Evolutionary conservation across 2,113 vertebrate species (phyloP).

Genomic region (Sylvietta virens): DNA sequence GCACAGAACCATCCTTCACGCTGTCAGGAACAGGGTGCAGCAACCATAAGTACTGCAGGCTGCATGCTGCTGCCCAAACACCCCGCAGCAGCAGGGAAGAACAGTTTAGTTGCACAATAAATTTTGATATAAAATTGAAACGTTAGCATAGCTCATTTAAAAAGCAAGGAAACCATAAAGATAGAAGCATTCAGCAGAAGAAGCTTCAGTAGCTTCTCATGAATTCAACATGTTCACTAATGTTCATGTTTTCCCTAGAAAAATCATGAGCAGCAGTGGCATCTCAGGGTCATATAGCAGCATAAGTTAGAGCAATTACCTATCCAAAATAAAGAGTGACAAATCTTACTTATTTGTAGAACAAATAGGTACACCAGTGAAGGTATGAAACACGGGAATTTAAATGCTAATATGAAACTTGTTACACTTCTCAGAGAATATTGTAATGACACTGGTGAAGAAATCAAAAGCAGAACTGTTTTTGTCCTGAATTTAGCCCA

Average conservation of each 20-base stretch:
- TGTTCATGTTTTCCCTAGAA: not conserved
- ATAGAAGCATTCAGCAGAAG: not conserved
- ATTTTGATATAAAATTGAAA: not conserved
- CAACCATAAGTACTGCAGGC: not conserved
- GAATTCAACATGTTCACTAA: fast-evolving
- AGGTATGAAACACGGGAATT: not conserved
- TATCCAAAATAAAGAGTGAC: not conserved
- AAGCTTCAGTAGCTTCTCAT: not conserved
- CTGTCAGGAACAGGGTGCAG: not conserved
- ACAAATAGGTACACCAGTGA: not conserved
- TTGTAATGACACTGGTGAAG: not conserved
- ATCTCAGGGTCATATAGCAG: not conserved
- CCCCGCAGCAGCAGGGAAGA: not conserved
- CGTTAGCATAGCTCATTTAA: not conserved
- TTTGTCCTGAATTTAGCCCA: not conserved
- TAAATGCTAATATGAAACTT: not conserved
- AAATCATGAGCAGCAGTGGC: not conserved
- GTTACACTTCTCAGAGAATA: not conserved
- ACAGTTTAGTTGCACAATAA: not conserved
- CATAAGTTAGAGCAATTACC: not conserved
- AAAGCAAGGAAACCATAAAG: not conserved
- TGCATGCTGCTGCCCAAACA: not conserved
- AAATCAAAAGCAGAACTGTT: not conserved
- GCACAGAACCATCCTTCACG: not conserved
- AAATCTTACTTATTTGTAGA: not conserved